Base-by-base conservation (phyloP, 2,888 invertebrate species). In the Trissolcus japonicus region DNA sequence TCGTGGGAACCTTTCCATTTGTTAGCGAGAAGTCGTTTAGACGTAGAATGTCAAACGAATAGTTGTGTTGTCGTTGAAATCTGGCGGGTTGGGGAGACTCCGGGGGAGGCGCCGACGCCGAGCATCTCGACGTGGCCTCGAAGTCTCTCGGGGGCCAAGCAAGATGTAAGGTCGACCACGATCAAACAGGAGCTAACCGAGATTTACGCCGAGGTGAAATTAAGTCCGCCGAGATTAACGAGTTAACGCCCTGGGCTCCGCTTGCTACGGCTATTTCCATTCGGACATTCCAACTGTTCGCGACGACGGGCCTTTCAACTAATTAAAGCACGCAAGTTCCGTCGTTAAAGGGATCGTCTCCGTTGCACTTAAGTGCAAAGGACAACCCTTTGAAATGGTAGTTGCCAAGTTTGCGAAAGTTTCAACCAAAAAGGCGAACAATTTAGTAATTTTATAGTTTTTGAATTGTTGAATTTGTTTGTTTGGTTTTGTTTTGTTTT, bases 121-220 rank as follows among this genome's bases (percentile, higher is more conserved):
- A 71, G 73, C 67, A 74, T 76, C 82, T 53, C 63, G 50, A 48
- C 61, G 77, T 54, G 51, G 67, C 67, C 63, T 75, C 35, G 67
- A 73, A 80, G 74, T 79, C 77, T 63, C 72, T 56, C 67, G 67
- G 48, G n/a, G 76, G 65, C 35, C 66, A 63, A 72, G 67, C 55
- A 63, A 68, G 72, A 77, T 51, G 75, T 73, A 74, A 77, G 83
- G 81, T 84, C 84, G 83, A 83, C 82, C 83, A 69, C 83, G 83
- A 87, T 86, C 86, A 86, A 86, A 86, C 84, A 84, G 84, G 83
- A 86, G 82, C 86, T 87, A 88, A 87, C 85, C 85, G 82, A 86
- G 88, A 88, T 88, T 88, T 88, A 88, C 86, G 83, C 82, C 82
- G 78, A 80, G 80, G 78, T 80, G 81, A 85, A 86, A 87, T 88